Percentiles rank a stretch among this genome's conserved stretches.
Evolutionary conservation across 2,888 invertebrate species (phyloP).

Genomic region (Scelioninae gen. 1): DNA sequence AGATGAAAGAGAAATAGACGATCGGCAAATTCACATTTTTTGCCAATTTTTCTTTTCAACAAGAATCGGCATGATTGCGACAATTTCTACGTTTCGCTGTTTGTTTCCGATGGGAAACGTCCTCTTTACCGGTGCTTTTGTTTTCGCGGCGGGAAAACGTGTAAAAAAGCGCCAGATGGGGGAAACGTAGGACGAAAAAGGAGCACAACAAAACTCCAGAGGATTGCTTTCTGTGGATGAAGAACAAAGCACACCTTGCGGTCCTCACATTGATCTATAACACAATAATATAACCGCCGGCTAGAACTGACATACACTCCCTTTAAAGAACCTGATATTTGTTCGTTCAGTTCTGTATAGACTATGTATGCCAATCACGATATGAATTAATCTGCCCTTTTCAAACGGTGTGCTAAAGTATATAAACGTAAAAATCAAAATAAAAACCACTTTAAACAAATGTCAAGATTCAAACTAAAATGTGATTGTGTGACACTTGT

Average conservation of each 20-base stretch:
- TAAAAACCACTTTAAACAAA: no score
- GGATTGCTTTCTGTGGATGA: slow-evolving; percentile 60
- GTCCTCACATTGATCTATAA: slow-evolving; percentile 64
- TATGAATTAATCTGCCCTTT: slow-evolving; percentile 13
- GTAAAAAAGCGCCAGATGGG: slow-evolving; percentile 28
- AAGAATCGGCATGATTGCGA: slow-evolving; percentile 55
- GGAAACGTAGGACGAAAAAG: slow-evolving; percentile 21
- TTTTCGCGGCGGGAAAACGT: slow-evolving; percentile 39
- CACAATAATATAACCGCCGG: slow-evolving; percentile 61
- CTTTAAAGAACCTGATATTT: slow-evolving; percentile 25
- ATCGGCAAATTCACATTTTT: slow-evolving; percentile 58
- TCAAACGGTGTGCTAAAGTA: no score
- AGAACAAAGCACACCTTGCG: slow-evolving; percentile 67
- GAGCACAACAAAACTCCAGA: slow-evolving; percentile 51
- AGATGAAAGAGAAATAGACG: slow-evolving; percentile 52
- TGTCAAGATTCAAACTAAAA: no score
- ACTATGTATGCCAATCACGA: slow-evolving; percentile 16
- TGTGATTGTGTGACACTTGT: no score
- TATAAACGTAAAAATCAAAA: background rate
- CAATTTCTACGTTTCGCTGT: slow-evolving; percentile 42
- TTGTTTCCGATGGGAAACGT: slow-evolving; percentile 64
- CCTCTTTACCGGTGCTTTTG: slow-evolving; percentile 56
- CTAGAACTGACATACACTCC: slow-evolving; percentile 42
- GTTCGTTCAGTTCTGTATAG: slow-evolving; percentile 1
- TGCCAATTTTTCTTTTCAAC: slow-evolving; percentile 32